These are phyloP conservation scores for Alouatta palliata DNA, from an alignment of 2,113 vertebrate species.

Conservation along the genomic window DNA sequence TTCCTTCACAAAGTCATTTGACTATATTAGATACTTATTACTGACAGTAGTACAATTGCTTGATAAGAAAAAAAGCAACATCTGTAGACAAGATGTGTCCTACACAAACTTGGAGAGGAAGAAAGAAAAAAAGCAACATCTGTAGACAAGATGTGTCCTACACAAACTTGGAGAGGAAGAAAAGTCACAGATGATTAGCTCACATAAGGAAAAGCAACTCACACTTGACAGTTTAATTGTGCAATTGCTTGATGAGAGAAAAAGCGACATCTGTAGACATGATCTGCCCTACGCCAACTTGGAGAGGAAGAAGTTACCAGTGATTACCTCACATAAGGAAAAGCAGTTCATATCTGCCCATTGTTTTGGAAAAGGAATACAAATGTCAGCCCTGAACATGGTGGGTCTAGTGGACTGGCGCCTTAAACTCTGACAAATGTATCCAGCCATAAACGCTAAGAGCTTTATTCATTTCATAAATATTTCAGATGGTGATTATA, in stretches of 20 bases:
- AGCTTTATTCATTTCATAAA: not conserved
- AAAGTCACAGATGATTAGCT: not conserved
- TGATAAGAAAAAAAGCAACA: not conserved
- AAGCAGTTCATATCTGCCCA: not conserved
- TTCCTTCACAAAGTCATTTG: not conserved
- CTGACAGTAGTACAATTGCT: not conserved
- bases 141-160: not conserved
- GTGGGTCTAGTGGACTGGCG: not conserved
- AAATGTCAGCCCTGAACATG: not conserved
- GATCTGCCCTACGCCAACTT: not conserved
- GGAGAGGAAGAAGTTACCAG: not conserved
- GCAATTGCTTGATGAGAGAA: not conserved
- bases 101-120: not conserved
- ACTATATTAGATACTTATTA: not conserved
- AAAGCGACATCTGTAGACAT: not conserved
- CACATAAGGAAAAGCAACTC: not conserved
- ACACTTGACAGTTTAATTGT: not conserved
- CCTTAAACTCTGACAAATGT: not conserved
- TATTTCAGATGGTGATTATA: not conserved
- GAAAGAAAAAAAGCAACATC: too few species aligned
- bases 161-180: not conserved
- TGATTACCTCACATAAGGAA: not conserved
- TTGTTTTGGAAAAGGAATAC: not conserved
- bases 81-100: not conserved
- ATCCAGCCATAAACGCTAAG: not conserved